Base-by-base conservation (phyloP, 2,113 vertebrate species). In the Heterochromis multidens region DNA sequence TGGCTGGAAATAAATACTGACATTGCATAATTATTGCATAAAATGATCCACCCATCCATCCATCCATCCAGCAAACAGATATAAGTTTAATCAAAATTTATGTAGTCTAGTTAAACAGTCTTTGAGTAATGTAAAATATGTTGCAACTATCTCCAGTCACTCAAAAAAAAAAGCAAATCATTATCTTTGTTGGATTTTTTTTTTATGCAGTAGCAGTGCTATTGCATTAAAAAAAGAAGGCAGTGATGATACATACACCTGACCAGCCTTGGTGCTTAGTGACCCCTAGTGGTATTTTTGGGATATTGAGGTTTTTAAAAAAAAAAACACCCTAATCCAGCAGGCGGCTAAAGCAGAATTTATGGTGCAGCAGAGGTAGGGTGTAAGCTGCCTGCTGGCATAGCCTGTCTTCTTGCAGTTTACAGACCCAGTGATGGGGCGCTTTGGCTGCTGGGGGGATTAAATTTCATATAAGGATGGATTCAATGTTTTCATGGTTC, bases 181-280 rank as follows among this genome's bases (percentile, higher is more conserved):
- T n/a, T n/a, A n/a, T n/a, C n/a, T n/a, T n/a, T n/a, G n/a, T n/a
- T n/a, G n/a, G n/a, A n/a, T n/a, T n/a, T n/a, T n/a, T n/a, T 10
- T 35, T 62, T 62, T 21, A 60, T 60, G 0, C 16, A 31, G 4
- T 60, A 60, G 2, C 58, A 9, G 27, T 7, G 1, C 7, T 31
- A 2, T 27, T 17, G 58, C 0, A 60, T 29, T n/a, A n/a, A 33
- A 62, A 33, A 62, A 10, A 62, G 10, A 35, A n/a, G 60, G 21
- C 5, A 0, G 31, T 0, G 0, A 13, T 62, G 10, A n/a, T n/a
- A 35, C 7, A 13, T 1, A n/a, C 31, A 63, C 31, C 12, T 63
- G 19, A n/a, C 33, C 62, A 40, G 21, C 19, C 12, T 67, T 25
- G 35, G n/a, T 5, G 7, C 35, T n/a, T 43, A 25, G 2, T 67